These are phyloP conservation scores for Anodontia alba DNA, from an alignment of 2,888 invertebrate genomes.

Conservation along the genomic window DNA sequence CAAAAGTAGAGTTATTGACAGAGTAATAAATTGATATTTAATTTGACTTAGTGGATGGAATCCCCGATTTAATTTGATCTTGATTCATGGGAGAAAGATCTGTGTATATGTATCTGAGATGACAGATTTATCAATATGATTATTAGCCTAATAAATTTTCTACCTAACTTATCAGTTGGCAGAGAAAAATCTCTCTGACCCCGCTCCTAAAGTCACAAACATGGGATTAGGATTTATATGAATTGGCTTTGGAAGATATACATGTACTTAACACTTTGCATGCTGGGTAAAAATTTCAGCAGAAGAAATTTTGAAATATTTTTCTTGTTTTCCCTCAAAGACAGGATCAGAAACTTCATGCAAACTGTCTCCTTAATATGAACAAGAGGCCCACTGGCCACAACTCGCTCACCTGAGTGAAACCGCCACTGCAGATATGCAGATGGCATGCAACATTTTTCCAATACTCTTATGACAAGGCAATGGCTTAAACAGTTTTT, in stretches of 20 bases:
- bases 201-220: background rate
- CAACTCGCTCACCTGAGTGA: too few relatives aligned
- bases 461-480: too few relatives aligned
- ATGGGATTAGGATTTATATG: background rate
- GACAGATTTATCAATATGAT: background rate
- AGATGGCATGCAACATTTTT: too few relatives aligned
- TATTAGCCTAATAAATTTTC: background rate
- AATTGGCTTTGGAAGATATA: background rate
- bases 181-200: background rate
- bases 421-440: too few relatives aligned
- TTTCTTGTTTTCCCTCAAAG: too few relatives aligned
- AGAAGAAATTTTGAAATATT: too few relatives aligned
- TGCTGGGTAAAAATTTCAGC: too few relatives aligned
- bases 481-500: too few relatives aligned
- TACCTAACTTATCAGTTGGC: background rate
- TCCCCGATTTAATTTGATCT: slow-evolving; percentile 47
- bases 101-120: background rate
- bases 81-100: slow-evolving; percentile 44
- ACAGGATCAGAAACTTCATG: too few relatives aligned
- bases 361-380: too few relatives aligned
- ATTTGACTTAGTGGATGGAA: slow-evolving; percentile 55
- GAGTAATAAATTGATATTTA: slow-evolving; percentile 62
- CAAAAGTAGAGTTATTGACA: slow-evolving; percentile 25
- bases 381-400: too few relatives aligned
- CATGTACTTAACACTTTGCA: too few relatives aligned